Conservation (phyloP, 1,140 invertebrate species). For the Nylanderia fulva region DNA sequence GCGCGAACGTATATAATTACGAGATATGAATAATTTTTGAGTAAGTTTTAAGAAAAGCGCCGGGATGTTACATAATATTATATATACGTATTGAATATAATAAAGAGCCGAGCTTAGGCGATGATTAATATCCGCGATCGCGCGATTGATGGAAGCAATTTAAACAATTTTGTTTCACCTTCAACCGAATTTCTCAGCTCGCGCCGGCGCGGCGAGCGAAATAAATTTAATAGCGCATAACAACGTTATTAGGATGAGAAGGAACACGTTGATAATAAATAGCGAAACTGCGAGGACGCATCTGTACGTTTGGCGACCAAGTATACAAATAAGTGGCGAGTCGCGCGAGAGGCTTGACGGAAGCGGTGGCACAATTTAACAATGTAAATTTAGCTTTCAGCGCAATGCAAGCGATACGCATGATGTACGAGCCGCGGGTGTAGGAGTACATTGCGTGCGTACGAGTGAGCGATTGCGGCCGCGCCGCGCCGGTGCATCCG, state of each 20-base stretch:
- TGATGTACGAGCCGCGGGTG: constrained; percentile 66
- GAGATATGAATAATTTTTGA: constrained; percentile 38
- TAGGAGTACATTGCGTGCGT: constrained; percentile 35
- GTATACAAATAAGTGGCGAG: constrained; percentile 37
- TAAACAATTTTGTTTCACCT: constrained; percentile 2
- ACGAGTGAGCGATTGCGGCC: constrained; percentile 56
- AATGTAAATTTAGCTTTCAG: constrained; percentile 66
- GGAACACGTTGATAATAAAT: neutral
- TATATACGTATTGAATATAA: neutral
- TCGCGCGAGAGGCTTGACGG: constrained; percentile 29
- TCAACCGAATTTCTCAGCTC: neutral
- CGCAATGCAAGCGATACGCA: constrained; percentile 58
- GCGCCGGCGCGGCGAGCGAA: neutral
- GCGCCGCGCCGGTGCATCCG: constrained; percentile 11
- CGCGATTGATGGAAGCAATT: constrained; percentile 3
- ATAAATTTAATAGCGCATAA: constrained; percentile 17
- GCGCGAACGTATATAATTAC: constrained; percentile 43
- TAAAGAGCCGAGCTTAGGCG: neutral
- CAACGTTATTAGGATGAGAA: neutral
- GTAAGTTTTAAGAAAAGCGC: constrained; percentile 10
- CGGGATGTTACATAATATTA: neutral
- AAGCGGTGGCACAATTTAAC: constrained; percentile 61
- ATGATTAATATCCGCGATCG: constrained; percentile 1
- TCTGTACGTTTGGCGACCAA: constrained; percentile 17
- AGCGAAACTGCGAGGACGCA: neutral